Percentiles rank a stretch among this genome's conserved stretches.
phyloP scores from a whole-genome alignment of 2,113 vertebrate genomes.

The Mus pahari region DNA sequence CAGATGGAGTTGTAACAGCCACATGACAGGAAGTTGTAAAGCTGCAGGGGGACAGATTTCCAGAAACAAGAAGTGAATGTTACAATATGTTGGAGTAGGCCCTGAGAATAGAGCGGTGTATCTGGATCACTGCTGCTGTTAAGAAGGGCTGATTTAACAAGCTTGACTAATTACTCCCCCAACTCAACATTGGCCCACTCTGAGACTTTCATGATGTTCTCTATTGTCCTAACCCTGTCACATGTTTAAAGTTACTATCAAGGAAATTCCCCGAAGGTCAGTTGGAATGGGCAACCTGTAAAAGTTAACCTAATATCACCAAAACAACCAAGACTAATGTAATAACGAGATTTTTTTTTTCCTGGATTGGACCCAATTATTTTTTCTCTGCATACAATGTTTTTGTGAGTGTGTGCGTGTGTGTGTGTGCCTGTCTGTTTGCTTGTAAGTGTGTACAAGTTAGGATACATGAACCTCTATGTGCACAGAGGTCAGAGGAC shows the following conservation, averaged over 20 bases:
- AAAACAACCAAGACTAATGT: accelerated
- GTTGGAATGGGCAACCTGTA: neutral
- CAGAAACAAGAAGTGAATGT: neutral
- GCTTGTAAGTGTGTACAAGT: neutral
- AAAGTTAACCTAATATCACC: neutral
- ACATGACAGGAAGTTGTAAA: neutral
- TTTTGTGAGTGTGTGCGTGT: neutral
- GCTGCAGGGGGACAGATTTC: neutral
- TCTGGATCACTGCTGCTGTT: neutral
- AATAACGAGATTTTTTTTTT: neutral
- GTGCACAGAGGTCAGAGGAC: too few species aligned
- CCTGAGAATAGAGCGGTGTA: neutral
- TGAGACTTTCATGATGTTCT: accelerated
- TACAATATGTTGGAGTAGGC: neutral
- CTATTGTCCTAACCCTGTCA: accelerated
- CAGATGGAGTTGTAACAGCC: conserved; percentile 62
- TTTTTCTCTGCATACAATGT: neutral
- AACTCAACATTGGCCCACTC: neutral
- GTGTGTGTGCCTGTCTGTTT: neutral
- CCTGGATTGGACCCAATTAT: accelerated
- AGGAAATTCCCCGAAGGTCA: neutral
- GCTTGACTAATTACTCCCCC: neutral
- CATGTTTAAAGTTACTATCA: neutral
- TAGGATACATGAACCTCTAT: neutral
- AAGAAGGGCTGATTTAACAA: neutral